Evolutionary conservation across 2,888 invertebrate species (phyloP).

Genomic region (Mystacides longicornis): DNA sequence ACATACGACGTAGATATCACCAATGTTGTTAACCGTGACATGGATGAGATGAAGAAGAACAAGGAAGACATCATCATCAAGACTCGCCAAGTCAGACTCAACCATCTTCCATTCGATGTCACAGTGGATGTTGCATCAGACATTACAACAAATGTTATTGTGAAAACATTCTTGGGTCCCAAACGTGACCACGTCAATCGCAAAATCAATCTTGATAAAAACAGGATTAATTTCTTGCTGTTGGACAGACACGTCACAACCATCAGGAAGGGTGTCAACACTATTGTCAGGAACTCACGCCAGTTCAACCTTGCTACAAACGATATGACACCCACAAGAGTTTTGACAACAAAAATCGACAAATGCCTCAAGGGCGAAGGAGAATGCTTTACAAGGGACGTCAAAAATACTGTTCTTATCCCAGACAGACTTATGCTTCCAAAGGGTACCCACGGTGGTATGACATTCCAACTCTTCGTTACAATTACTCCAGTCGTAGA

Average conservation of each 20-base stretch:
- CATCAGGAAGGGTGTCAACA: constrained; percentile 40
- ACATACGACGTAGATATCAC: constrained; percentile 47
- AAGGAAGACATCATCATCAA: constrained; percentile 44
- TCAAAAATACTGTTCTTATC: constrained; percentile 49
- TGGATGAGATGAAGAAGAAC: constrained; percentile 42
- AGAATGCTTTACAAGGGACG: constrained; percentile 40
- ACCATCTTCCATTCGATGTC: constrained; percentile 56
- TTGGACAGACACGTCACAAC: constrained; percentile 36
- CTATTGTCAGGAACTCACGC: constrained; percentile 49
- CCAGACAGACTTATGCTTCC: constrained; percentile 58
- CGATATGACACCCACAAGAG: constrained; percentile 43
- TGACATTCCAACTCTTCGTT: constrained; percentile 54
- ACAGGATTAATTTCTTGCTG: constrained; percentile 15
- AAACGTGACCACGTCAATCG: constrained; percentile 54
- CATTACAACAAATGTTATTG: constrained; percentile 50
- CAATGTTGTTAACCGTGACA: constrained; percentile 32
- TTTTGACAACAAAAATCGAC: constrained; percentile 42
- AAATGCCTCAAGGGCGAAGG: constrained; percentile 42
- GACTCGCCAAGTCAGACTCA: constrained; percentile 55
- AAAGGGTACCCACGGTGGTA: constrained; percentile 55
- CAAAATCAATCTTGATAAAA: constrained; percentile 37
- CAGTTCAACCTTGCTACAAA: constrained; percentile 51
- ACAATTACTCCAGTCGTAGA: constrained; percentile 43
- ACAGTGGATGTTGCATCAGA: constrained; percentile 51
- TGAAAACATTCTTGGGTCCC: constrained; percentile 63